phyloP scores from a whole-genome alignment of 2,888 invertebrate species.

The Brachypalpus laphriformis region DNA sequence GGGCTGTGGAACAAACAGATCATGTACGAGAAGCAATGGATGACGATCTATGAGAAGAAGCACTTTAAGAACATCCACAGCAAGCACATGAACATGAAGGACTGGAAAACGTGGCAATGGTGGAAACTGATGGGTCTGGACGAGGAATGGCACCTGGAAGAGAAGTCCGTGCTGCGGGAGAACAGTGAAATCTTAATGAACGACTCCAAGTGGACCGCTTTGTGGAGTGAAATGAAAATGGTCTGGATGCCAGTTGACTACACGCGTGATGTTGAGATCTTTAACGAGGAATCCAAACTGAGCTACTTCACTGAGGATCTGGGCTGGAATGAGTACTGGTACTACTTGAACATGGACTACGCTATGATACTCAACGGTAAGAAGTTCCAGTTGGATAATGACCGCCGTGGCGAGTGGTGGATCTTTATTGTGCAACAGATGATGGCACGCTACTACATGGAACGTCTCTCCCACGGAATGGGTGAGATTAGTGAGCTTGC shows the following conservation, averaged over 20 bases:
- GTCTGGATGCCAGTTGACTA: conserved; percentile 84
- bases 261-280: conserved; percentile 83
- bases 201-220: conserved; percentile 76
- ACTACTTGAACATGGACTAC: conserved; percentile 85
- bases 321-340: conserved; percentile 87
- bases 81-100: conserved; percentile 65
- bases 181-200: conserved; percentile 77
- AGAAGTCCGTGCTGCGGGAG: conserved; percentile 77
- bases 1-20: conserved; percentile 82
- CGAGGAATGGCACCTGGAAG: conserved; percentile 77
- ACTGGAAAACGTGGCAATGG: conserved; percentile 80
- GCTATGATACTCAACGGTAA: conserved; percentile 87
- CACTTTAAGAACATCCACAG: background rate
- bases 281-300: conserved; percentile 85
- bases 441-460: conserved; percentile 89
- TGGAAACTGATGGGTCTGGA: conserved; percentile 80
- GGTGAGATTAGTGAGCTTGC: conserved; percentile 86
- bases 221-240: conserved; percentile 78
- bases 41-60: conserved; percentile 82
- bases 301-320: conserved; percentile 90
- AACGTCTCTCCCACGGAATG: conserved; percentile 88
- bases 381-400: conserved; percentile 84
- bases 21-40: conserved; percentile 81
- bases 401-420: conserved; percentile 87
- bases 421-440: conserved; percentile 88